phyloP scores from a whole-genome alignment of 37 sponge, comb jelly and placozoan species.

The Eunapius fragilis region DNA sequence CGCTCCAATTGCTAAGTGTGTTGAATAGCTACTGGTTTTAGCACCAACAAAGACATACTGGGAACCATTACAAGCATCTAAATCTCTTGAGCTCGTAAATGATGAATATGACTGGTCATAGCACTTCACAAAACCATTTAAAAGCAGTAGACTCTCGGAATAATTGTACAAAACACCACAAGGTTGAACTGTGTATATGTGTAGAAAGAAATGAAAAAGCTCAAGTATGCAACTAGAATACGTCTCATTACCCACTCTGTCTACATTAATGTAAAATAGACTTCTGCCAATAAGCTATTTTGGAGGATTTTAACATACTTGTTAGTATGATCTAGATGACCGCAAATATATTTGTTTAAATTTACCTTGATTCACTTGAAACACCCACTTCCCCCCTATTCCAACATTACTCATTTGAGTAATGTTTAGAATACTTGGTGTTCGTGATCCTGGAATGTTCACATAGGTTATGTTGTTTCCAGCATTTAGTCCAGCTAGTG shows the following conservation, averaged over 20 bases:
- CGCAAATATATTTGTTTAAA: too few species aligned
- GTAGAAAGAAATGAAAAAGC: not conserved
- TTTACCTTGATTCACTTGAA: not conserved
- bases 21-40: not conserved
- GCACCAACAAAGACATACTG: not conserved
- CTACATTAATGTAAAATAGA: too few species aligned
- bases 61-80: not conserved
- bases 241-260: too few species aligned
- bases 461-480: not conserved
- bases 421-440: not conserved
- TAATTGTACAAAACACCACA: not conserved
- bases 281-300: too few species aligned
- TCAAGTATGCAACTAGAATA: too few species aligned
- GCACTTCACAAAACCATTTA: not conserved
- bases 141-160: not conserved
- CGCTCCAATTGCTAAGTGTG: not conserved
- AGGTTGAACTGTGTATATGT: not conserved
- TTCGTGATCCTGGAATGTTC: not conserved
- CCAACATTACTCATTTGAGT: not conserved
- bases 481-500: not conserved
- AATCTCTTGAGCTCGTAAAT: not conserved
- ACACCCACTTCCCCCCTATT: not conserved
- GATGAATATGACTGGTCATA: not conserved
- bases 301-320: too few species aligned
- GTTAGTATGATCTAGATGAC: not conserved